phyloP scores from a whole-genome alignment of 2,113 vertebrate genomes.

The Synodontis membranacea region DNA sequence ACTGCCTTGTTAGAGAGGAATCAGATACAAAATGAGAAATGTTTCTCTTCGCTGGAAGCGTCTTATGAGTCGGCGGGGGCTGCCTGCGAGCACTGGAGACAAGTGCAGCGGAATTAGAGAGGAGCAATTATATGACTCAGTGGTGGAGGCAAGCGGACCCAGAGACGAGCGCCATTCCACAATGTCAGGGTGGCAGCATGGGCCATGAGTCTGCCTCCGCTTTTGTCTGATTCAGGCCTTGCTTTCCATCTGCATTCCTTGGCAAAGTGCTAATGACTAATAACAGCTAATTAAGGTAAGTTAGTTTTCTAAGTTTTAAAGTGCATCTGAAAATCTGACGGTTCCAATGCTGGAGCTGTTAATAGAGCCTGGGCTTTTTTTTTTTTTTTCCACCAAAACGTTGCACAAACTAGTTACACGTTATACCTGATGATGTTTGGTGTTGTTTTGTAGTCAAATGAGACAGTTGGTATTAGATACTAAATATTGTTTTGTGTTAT shows the following conservation, averaged over 20 bases:
- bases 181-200: constrained; percentile 29
- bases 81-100: constrained; percentile 36
- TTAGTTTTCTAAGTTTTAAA: constrained; percentile 19
- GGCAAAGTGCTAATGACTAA: constrained; percentile 30
- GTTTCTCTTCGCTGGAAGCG: constrained; percentile 53
- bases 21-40: constrained; percentile 47
- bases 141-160: constrained; percentile 38
- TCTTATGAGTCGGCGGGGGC: constrained; percentile 44
- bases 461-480: neutral
- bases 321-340: neutral
- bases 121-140: constrained; percentile 54
- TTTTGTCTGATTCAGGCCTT: constrained; percentile 20
- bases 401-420: neutral
- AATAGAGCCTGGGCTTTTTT: neutral
- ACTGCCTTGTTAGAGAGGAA: constrained; percentile 58
- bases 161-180: constrained; percentile 39
- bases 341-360: neutral
- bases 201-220: neutral
- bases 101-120: constrained; percentile 50
- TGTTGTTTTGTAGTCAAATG: neutral
- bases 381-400: neutral
- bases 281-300: constrained; percentile 2
- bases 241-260: neutral
- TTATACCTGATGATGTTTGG: neutral
- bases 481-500: neutral